Percentiles rank a stretch among this genome's conserved stretches.
phyloP scores from a whole-genome alignment of 2,888 invertebrate genomes.

The Escarpia spicata region DNA sequence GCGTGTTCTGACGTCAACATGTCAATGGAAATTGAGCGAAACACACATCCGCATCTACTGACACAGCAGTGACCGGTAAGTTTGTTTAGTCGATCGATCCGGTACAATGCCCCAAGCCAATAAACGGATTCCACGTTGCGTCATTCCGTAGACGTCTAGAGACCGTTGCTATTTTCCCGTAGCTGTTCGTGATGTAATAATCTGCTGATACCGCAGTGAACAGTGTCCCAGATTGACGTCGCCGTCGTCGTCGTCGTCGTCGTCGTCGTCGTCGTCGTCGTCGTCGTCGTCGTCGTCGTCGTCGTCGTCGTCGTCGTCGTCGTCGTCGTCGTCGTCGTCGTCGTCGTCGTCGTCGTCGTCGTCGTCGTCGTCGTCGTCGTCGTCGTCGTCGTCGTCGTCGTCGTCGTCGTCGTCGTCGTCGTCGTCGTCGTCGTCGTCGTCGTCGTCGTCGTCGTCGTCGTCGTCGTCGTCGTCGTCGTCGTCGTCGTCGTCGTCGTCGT shows the following conservation, averaged over 20 bases:
- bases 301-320: conserved; percentile 27
- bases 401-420: conserved; percentile 17
- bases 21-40: too few relatives aligned
- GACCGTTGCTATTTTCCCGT: neutral
- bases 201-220: neutral
- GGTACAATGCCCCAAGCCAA: neutral
- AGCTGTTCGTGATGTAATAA: neutral
- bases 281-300: conserved; percentile 27
- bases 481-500: neutral
- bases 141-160: neutral
- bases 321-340: conserved; percentile 27
- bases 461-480: conserved; percentile 24
- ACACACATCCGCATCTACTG: too few relatives aligned
- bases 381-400: conserved; percentile 17
- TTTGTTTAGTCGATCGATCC: too few relatives aligned
- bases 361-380: conserved; percentile 25
- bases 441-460: conserved; percentile 17
- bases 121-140: neutral
- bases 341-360: conserved; percentile 30
- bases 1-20: too few relatives aligned
- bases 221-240: neutral
- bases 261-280: conserved; percentile 26
- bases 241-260: neutral
- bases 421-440: conserved; percentile 34
- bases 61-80: too few relatives aligned